Percentiles rank a stretch among this genome's conserved stretches.
Conservation (phyloP, 2,113 vertebrate species). For the Hydropotes inermis region DNA sequence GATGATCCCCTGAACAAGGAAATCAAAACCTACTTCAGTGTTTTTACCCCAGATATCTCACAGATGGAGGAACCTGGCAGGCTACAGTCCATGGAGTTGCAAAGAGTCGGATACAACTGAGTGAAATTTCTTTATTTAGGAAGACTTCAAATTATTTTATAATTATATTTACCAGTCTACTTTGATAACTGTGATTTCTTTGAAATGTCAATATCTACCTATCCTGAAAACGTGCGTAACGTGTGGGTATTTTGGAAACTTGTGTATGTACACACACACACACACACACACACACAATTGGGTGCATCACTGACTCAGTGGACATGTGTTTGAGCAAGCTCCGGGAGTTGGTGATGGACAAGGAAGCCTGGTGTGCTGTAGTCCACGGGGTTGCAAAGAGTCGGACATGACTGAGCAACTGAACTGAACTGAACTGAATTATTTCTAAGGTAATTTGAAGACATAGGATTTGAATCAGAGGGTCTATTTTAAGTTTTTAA, state of each 20-base stretch:
- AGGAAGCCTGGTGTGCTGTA: not conserved
- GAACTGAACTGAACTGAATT: not conserved
- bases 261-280: not conserved
- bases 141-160: not conserved
- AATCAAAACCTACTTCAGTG: not conserved
- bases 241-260: not conserved
- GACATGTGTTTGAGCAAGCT: not conserved
- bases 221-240: rapidly evolving
- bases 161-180: not conserved
- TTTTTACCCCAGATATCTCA: not conserved
- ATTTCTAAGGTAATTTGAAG: not conserved
- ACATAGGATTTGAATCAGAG: not conserved
- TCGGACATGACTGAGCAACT: not conserved
- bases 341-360: rapidly evolving
- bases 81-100: not conserved
- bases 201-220: not conserved
- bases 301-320: not conserved
- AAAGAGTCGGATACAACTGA: not conserved
- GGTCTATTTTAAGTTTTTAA: not conserved
- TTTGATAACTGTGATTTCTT: not conserved
- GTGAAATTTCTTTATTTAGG: not conserved
- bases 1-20: not conserved
- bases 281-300: not conserved
- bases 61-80: not conserved
- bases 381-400: rapidly evolving